Evolutionary conservation across 2,113 vertebrate genomes (phyloP).

Genomic region (Solenodon paradoxus): DNA sequence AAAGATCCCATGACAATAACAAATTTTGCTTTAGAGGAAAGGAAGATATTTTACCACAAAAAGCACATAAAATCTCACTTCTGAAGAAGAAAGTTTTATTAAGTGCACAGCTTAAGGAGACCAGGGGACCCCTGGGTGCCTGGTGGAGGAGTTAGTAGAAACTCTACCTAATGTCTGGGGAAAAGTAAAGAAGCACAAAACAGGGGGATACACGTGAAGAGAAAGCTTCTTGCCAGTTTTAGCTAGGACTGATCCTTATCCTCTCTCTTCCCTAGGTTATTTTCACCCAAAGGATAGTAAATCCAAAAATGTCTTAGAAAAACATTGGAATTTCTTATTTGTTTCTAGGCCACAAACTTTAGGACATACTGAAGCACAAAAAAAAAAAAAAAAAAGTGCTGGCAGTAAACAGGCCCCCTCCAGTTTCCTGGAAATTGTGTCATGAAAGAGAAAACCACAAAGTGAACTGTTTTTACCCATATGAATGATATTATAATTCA

Average conservation of each 20-base stretch:
- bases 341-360: conserved; percentile 39
- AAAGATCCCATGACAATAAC: background rate
- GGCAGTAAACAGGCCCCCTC: background rate
- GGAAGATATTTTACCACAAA: background rate
- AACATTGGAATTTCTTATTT: conserved; percentile 50
- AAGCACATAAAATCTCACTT: background rate
- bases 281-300: conserved; percentile 1
- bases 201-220: background rate
- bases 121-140: background rate
- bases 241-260: background rate
- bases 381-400: background rate
- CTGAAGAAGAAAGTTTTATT: background rate
- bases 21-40: background rate
- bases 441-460: conserved; percentile 57
- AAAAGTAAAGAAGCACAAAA: background rate
- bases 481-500: conserved; percentile 43
- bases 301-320: conserved; percentile 41
- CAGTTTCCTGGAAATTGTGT: conserved; percentile 63
- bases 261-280: background rate
- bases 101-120: background rate
- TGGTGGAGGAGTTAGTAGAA: background rate
- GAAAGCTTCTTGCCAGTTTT: background rate
- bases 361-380: conserved; percentile 28
- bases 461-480: conserved; percentile 40
- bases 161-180: background rate